A percentile compares a stretch with the other conserved stretches of the same genome.
phyloP scores from a whole-genome alignment of 2,113 vertebrate species.

The Delphinapterus leucas region DNA sequence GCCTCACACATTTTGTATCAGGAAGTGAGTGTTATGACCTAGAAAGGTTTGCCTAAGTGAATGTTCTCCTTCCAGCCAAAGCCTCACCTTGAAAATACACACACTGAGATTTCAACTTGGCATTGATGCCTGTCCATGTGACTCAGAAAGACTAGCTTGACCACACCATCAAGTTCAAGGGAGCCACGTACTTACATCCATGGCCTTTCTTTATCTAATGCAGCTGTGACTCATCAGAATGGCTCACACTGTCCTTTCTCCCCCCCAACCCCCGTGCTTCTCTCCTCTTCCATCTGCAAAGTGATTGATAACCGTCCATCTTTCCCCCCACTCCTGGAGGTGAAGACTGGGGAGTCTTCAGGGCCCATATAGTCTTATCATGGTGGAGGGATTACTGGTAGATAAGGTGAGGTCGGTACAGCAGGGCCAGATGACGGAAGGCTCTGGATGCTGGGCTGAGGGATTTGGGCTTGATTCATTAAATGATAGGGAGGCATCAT shows the following conservation, averaged over 20 bases:
- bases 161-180: background rate
- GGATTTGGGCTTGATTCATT: slow-evolving; percentile 41
- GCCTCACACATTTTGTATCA: background rate
- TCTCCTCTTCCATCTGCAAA: background rate
- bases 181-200: background rate
- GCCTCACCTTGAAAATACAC: background rate
- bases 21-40: background rate
- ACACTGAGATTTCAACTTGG: background rate
- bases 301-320: background rate
- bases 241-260: background rate
- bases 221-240: background rate
- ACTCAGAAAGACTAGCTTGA: background rate
- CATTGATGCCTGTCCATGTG: background rate
- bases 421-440: background rate
- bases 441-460: background rate
- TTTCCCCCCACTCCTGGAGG: background rate
- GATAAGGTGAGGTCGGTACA: background rate
- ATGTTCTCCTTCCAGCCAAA: background rate
- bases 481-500: slow-evolving; percentile 43
- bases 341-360: background rate
- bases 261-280: background rate
- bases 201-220: background rate
- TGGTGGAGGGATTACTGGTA: background rate
- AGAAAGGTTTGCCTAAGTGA: slow-evolving; percentile 2
- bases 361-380: background rate